Evolutionary conservation across 2,888 invertebrate genomes (phyloP), one percentile per base, ranked within the genome.

Genomic region (Nemapogon koenigi): DNA sequence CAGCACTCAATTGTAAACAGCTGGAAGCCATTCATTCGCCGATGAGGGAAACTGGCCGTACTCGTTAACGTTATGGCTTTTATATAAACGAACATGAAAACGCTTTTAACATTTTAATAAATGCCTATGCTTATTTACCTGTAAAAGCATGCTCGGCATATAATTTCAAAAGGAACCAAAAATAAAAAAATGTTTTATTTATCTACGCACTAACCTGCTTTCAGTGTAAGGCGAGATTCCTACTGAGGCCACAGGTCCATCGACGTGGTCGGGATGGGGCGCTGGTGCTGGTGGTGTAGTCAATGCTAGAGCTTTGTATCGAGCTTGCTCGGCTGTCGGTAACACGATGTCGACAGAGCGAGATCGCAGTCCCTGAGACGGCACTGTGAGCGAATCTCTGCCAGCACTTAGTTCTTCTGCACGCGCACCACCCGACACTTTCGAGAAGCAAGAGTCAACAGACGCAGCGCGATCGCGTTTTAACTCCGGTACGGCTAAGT

Each of bases 301-400:
- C 66, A 88, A 76, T 35, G 89, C 84, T 47, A 93, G 68, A n/a
- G 92, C 91, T 54, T 91, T 91, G 65, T 92, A 93, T 46, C 90
- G 83, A 17, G 91, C 89, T 66, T 91, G 91, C 53, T 90, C 89
- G 43, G 90, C 88, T 7, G 92, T 92, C 17, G 93, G 93, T 47
- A 94, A 70, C 35, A 92, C 92, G 53, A 93, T 93, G 67, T 93
- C 93, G 43, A 93, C 92, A 32, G 91, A 91, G 43, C 91, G 83
- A 22, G 92, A 92, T 33, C 93, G 81, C 19, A 88, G 82, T 44
- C 85, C 86, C 41, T 85, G 83, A 36, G 86, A 87, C 3, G 91
- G 90, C 41, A 90, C 90, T 40, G 86, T 83, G 45, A 89, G 71
- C 35, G 82, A 82, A 42, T 80, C 79, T 38, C 76, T 80, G 16